phyloP scores from a whole-genome alignment of 2,888 invertebrate species.

The Calliopum simillimum region DNA sequence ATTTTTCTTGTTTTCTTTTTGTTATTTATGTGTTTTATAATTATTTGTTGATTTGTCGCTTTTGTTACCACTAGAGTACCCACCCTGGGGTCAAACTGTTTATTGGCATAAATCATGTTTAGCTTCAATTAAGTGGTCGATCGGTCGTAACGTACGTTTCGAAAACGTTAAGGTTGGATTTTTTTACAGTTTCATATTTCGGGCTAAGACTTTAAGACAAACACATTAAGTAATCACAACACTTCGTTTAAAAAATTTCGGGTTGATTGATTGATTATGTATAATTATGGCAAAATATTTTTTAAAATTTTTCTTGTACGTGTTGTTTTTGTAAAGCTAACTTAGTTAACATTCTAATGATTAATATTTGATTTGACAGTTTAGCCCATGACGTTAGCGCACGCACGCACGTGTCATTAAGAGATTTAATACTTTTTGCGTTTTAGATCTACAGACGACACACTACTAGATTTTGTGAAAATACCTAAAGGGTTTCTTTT shows the following conservation, averaged over 20 bases:
- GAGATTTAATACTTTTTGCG: too few species aligned
- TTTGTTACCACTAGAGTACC: background rate
- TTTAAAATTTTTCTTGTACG: too few species aligned
- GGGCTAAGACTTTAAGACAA: background rate
- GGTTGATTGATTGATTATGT: slow-evolving; percentile 15
- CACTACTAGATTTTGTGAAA: too few species aligned
- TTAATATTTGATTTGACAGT: too few species aligned
- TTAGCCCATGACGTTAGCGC: too few species aligned
- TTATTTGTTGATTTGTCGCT: slow-evolving; percentile 25
- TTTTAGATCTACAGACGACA: too few species aligned
- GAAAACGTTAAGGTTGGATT: background rate
- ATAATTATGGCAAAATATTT: slow-evolving; percentile 11
- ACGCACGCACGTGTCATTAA: too few species aligned
- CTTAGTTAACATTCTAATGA: too few species aligned
- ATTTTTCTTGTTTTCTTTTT: too few species aligned
- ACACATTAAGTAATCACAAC: slow-evolving; percentile 20
- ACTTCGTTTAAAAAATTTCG: slow-evolving; percentile 19
- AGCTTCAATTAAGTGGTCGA: slow-evolving; percentile 7
- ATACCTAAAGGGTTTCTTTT: too few species aligned
- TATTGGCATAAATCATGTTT: slow-evolving; percentile 6
- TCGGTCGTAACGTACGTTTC: background rate
- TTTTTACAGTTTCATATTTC: background rate
- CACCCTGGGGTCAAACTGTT: slow-evolving; percentile 1
- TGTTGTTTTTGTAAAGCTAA: too few species aligned
- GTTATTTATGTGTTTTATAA: slow-evolving; percentile 7